These are phyloP conservation scores for Trinorchestia longiramus DNA, from an alignment of 1,140 invertebrate species.

Conservation along the genomic window DNA sequence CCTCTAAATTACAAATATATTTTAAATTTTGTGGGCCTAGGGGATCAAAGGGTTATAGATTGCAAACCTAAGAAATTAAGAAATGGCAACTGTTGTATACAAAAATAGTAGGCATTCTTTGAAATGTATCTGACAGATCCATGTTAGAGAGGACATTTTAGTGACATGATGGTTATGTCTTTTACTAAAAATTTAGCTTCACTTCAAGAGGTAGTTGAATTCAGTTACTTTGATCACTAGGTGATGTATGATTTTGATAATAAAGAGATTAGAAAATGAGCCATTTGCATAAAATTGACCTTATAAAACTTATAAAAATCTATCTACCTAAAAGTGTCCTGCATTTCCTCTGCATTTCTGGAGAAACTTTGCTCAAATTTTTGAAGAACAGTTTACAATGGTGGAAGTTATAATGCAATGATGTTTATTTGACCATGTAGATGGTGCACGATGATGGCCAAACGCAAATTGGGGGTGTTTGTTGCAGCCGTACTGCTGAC, in stretches of 20 bases:
- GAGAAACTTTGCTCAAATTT: background rate
- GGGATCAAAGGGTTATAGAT: background rate
- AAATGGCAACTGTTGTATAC: background rate
- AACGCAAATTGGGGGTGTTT: conserved; percentile 2
- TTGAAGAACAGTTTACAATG: background rate
- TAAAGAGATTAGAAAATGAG: background rate
- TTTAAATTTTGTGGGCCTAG: background rate
- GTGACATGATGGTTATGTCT: background rate
- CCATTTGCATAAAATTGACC: background rate
- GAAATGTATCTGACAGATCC: background rate
- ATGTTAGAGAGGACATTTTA: background rate
- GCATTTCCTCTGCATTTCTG: too few relatives aligned
- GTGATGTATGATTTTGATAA: background rate
- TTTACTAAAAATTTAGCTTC: too few relatives aligned
- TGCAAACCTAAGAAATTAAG: background rate
- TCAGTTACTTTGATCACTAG: background rate
- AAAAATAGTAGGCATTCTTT: background rate
- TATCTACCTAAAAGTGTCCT: too few relatives aligned
- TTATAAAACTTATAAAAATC: too few relatives aligned
- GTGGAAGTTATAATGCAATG: background rate
- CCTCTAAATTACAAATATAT: too few relatives aligned
- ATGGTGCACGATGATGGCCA: conserved; percentile 14
- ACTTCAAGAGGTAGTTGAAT: background rate
- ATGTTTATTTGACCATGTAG: background rate
- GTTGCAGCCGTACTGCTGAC: background rate